Evolutionary conservation across 2,888 invertebrate species (phyloP).

Genomic region (Cataglyphis cursor): DNA sequence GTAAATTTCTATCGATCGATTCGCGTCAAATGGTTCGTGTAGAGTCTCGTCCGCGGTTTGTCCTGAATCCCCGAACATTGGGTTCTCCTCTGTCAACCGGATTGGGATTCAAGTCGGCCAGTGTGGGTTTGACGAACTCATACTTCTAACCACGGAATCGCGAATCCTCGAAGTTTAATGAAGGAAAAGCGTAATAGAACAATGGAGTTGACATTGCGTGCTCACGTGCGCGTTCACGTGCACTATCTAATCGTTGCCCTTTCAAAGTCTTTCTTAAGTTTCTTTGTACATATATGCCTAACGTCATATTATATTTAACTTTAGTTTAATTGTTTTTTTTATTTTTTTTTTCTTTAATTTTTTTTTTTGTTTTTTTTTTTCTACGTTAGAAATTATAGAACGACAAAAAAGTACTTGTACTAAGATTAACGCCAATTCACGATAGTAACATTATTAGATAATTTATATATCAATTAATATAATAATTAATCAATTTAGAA

Average conservation of each 20-base stretch:
- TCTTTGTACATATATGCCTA: neutral
- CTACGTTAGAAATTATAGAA: neutral
- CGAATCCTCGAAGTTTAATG: constrained; percentile 19
- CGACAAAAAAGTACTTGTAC: neutral
- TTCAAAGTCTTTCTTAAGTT: neutral
- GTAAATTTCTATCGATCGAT: constrained; percentile 60
- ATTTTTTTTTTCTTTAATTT: too few species aligned
- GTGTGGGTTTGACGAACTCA: constrained; percentile 18
- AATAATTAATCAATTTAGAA: neutral
- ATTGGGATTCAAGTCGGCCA: constrained; percentile 44
- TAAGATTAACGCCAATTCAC: neutral
- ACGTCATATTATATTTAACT: neutral
- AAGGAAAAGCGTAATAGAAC: constrained; percentile 15
- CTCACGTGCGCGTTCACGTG: neutral
- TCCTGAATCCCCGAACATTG: constrained; percentile 47
- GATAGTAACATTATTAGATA: neutral
- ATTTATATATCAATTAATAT: neutral
- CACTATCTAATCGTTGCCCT: neutral
- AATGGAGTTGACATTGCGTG: neutral
- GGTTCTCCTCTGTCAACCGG: constrained; percentile 32
- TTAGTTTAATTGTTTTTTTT: neutral
- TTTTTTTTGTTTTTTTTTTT: neutral
- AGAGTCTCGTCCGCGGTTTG: constrained; percentile 38
- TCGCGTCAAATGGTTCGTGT: constrained; percentile 49
- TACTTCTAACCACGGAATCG: constrained; percentile 35